phyloP scores from a whole-genome alignment of 2,888 invertebrate genomes.

The Norana najaformis region DNA sequence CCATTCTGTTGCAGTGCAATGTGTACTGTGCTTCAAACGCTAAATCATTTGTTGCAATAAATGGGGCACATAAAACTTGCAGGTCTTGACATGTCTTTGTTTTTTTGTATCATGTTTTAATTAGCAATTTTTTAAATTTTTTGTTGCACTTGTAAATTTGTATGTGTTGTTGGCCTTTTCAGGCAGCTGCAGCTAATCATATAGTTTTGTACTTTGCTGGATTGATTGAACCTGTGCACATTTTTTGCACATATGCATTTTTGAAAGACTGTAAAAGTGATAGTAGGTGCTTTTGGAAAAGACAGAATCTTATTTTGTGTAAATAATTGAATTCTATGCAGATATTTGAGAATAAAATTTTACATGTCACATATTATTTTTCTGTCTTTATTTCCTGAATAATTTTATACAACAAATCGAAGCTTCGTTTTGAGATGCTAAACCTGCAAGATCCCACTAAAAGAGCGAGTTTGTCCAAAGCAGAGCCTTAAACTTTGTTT shows the following conservation, averaged over 20 bases:
- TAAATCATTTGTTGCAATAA: neutral
- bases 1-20: neutral
- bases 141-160: constrained; percentile 13
- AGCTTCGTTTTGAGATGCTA: neutral
- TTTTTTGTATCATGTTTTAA: neutral
- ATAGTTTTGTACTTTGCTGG: neutral
- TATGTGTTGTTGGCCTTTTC: neutral
- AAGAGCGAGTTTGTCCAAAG: neutral
- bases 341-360: neutral
- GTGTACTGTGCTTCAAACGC: neutral
- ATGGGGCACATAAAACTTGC: neutral
- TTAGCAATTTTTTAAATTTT: neutral
- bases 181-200: neutral
- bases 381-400: neutral
- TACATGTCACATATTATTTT: neutral
- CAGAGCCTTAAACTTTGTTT: neutral
- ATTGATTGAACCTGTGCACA: neutral
- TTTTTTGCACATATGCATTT: constrained; percentile 6
- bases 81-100: constrained; percentile 13
- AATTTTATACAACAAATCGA: neutral
- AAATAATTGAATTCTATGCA: neutral
- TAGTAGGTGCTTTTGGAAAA: neutral
- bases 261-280: neutral
- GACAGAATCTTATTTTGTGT: neutral
- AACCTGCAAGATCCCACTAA: neutral